These are phyloP conservation scores for Solenodon paradoxus DNA, from an alignment of 2,113 vertebrate species.

Conservation along the genomic window DNA sequence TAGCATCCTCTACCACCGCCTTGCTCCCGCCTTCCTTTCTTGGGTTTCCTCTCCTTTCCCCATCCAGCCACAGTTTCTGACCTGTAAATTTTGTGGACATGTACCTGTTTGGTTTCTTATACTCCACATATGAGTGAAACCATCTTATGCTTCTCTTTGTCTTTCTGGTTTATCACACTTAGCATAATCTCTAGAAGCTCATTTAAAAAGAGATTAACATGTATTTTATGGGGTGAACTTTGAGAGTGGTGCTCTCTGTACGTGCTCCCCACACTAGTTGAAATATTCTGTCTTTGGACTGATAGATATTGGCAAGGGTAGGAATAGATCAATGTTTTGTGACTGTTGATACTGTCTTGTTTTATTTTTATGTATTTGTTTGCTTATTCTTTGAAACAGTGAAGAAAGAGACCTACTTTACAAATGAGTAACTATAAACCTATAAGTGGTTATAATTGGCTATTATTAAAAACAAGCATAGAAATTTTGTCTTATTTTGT, in stretches of 20 bases:
- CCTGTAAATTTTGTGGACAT: too few species aligned
- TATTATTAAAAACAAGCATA: not conserved
- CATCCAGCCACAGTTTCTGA: too few species aligned
- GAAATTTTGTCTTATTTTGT: not conserved
- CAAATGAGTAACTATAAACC: not conserved
- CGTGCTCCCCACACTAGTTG: fast-evolving
- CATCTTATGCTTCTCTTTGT: too few species aligned
- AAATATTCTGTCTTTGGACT: not conserved
- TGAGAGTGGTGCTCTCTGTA: fast-evolving
- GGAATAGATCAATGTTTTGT: not conserved
- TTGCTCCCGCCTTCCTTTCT: too few species aligned
- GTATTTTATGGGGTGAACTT: not conserved
- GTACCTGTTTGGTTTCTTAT: too few species aligned
- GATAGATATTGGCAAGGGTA: not conserved
- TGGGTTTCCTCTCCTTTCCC: too few species aligned
- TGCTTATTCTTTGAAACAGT: not conserved
- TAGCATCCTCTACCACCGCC: too few species aligned
- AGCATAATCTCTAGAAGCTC: too few species aligned
- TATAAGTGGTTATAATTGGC: not conserved
- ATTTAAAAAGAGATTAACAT: not conserved
- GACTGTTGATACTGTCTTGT: not conserved
- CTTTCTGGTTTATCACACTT: too few species aligned
- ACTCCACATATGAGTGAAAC: too few species aligned
- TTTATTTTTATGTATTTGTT: too few species aligned
- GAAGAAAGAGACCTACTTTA: not conserved